Evolutionary conservation across 2,797 vertebrate species (phyloP), one percentile per base, ranked within the genome.

Genomic region (Orientallactaga sibirica): DNA sequence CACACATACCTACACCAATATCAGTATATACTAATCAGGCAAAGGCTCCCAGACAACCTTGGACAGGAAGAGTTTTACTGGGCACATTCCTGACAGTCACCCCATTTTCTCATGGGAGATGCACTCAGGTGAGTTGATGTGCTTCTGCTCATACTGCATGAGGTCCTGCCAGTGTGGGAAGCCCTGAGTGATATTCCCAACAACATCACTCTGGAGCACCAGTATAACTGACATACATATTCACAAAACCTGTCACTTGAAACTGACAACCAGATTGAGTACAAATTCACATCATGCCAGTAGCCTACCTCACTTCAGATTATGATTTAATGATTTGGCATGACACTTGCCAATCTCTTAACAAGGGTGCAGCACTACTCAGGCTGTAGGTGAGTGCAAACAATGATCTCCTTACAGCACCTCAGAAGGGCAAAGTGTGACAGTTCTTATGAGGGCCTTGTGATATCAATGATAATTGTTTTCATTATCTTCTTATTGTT

Each of bases 171-270:
- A 80, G 67, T 19, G 67, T 43, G 25, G 55, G 58, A 90, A 68
- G 29, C 41, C 33, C 79, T 76, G 71, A 75, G 12, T 73, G 64
- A 25, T 88, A 67, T 43, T 71, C 20, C 33, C 43, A 62, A 66
- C 8, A 71, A 12, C 3, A 41, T 48, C 55, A 64, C 16, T 82
- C 41, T 80, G 33, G 22, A 93, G 94, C 61, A 64, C 62, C 64
- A 71, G n/a, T 3, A 73, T 88, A 92, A 90, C 5, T 94, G 70
- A 76, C 70, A 61, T 16, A 48, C 19, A 76, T 68, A 86, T 86
- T 88, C 86, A 41, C 37, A 88, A 81, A 92, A 88, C 48, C 33
- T 82, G 82, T 86, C 89, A 92, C 70, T 79, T 91, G 61, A 83
- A 88, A 92, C 52, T 87, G 75, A 92, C 41, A 78, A 48, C 78